Conservation (phyloP, 1,140 invertebrate species). For the Trichogramma pretiosum region DNA sequence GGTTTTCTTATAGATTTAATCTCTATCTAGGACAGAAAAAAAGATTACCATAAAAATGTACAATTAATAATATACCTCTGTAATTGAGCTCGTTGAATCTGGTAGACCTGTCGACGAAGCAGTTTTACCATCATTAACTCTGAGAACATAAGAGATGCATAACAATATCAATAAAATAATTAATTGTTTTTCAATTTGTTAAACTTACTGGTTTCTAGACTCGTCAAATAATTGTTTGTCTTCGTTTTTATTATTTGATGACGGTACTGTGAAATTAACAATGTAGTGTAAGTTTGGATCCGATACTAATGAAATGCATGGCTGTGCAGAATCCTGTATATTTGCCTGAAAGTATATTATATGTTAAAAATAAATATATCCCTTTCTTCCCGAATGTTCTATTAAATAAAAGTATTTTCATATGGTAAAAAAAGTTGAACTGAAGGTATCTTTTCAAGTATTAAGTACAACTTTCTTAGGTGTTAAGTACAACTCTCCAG, state of each 20-base stretch:
- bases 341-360: constrained; percentile 44
- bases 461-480: too few relatives aligned
- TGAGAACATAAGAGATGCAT: background rate
- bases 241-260: background rate
- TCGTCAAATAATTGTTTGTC: background rate
- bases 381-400: background rate
- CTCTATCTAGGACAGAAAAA: too few relatives aligned
- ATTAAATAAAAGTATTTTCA: constrained; percentile 6
- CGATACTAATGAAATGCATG: constrained; percentile 59
- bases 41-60: too few relatives aligned
- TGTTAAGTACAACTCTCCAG: too few relatives aligned
- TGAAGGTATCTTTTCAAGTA: too few relatives aligned
- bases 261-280: constrained; percentile 47
- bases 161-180: background rate
- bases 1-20: too few relatives aligned
- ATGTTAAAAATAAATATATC: background rate
- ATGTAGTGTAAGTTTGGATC: constrained; percentile 68
- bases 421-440: constrained; percentile 2
- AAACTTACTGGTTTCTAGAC: constrained; percentile 11
- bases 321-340: constrained; percentile 54
- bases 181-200: too few relatives aligned
- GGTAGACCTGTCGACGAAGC: background rate
- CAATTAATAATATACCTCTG: constrained; percentile 5
- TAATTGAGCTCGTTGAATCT: background rate
- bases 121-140: constrained; percentile 6